Conservation (phyloP, 2,888 invertebrate genomes). For the Chloroclysta siterata region DNA sequence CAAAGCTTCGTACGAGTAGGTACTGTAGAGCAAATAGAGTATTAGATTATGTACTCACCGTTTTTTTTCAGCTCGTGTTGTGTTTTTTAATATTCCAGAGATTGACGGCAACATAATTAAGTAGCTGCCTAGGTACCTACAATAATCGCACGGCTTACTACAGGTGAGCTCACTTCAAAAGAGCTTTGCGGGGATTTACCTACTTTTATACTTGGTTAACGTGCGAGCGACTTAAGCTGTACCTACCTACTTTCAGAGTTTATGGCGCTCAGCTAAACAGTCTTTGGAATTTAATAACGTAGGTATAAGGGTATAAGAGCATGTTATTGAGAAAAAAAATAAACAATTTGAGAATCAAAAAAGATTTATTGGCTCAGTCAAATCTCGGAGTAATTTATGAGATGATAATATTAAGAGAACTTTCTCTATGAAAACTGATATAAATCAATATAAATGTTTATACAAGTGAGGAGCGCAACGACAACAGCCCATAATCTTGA, state of each 20-base stretch:
- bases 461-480: too few species aligned
- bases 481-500: not conserved
- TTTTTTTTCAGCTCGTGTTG: not conserved
- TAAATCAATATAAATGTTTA: too few species aligned
- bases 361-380: not conserved
- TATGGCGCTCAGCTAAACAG: slow-evolving; percentile 13
- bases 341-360: not conserved
- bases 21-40: not conserved
- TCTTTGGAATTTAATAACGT: slow-evolving; percentile 17
- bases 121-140: slow-evolving; percentile 1
- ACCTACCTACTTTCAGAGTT: slow-evolving; percentile 10
- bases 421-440: too few species aligned
- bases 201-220: slow-evolving; percentile 20
- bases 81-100: not conserved
- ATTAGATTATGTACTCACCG: not conserved
- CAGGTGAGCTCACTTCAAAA: slow-evolving; percentile 24
- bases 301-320: slow-evolving; percentile 3
- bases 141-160: slow-evolving; percentile 17
- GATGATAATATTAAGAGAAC: too few species aligned
- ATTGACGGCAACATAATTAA: slow-evolving; percentile 7
- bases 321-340: slow-evolving; percentile 1
- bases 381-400: too few species aligned
- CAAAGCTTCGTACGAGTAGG: too few species aligned
- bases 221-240: slow-evolving; percentile 16
- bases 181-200: slow-evolving; percentile 17